Percentiles rank a stretch among this genome's conserved stretches.
phyloP scores from a whole-genome alignment of 2,113 vertebrate species.

The Pomatostomus ruficeps region DNA sequence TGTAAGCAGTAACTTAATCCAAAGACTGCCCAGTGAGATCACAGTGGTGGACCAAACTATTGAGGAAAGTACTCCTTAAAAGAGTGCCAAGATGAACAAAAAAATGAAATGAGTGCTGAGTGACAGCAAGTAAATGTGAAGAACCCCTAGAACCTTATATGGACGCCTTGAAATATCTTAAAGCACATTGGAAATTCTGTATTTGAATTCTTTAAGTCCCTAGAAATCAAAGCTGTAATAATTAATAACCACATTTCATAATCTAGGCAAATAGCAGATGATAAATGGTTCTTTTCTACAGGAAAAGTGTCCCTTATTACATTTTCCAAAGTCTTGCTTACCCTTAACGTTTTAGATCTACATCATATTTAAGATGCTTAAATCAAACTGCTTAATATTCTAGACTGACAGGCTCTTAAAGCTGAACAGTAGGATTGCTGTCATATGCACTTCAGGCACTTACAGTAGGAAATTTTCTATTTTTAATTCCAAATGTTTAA shows the following conservation, averaged over 20 bases:
- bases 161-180: not conserved
- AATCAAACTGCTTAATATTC: constrained; percentile 17
- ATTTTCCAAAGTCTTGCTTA: constrained; percentile 23
- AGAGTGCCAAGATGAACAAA: not conserved
- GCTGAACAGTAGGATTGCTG: constrained; percentile 11
- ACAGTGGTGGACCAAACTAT: not conserved
- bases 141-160: not conserved
- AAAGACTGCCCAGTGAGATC: not conserved
- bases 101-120: not conserved
- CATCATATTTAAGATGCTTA: constrained; percentile 12
- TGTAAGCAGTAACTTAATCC: not conserved
- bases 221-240: not conserved
- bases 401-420: constrained; percentile 22
- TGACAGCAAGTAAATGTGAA: not conserved
- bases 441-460: constrained; percentile 13
- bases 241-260: not conserved
- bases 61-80: not conserved
- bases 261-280: not conserved
- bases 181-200: not conserved
- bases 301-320: not conserved
- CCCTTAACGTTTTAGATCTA: not conserved
- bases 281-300: not conserved
- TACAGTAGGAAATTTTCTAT: not conserved
- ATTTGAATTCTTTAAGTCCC: not conserved
- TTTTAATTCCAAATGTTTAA: constrained; percentile 38